Conservation (phyloP, 2,888 invertebrate genomes). For the Caenorhabditis becei region DNA sequence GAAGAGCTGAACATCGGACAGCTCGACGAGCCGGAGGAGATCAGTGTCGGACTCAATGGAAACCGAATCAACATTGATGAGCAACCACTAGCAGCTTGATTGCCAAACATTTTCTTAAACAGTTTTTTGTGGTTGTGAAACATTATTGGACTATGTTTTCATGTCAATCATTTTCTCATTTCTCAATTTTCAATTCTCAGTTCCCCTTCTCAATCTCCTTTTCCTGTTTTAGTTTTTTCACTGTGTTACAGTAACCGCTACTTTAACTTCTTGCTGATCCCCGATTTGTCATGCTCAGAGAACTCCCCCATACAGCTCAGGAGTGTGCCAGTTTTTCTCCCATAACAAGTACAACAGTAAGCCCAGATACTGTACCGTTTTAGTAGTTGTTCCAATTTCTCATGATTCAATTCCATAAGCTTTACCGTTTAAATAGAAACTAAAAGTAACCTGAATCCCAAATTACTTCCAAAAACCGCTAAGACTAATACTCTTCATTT, state of each 20-base stretch:
- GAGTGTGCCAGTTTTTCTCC: not conserved
- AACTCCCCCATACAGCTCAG: not conserved
- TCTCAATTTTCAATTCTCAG: no score
- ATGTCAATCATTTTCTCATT: not conserved
- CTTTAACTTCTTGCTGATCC: not conserved
- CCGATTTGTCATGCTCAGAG: not conserved
- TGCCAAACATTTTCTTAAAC: not conserved
- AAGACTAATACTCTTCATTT: not conserved
- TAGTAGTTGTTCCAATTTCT: no score
- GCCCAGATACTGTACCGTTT: no score
- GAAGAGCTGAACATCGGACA: constrained; percentile 60
- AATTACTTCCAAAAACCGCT: no score
- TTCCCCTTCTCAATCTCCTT: not conserved
- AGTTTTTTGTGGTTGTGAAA: constrained; percentile 38
- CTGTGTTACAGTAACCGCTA: not conserved
- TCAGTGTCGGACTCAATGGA: constrained; percentile 62
- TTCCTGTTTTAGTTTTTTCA: not conserved
- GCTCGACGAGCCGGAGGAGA: constrained; percentile 60
- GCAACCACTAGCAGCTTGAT: constrained; percentile 37
- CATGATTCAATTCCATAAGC: not conserved
- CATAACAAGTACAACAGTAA: no score
- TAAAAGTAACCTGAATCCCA: no score
- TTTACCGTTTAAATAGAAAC: not conserved
- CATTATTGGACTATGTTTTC: constrained; percentile 1
- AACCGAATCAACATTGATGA: constrained; percentile 58